Evolutionary conservation across 2,888 invertebrate genomes (phyloP), one percentile per base, ranked within the genome.

Genomic region (Trachelus stipa): DNA sequence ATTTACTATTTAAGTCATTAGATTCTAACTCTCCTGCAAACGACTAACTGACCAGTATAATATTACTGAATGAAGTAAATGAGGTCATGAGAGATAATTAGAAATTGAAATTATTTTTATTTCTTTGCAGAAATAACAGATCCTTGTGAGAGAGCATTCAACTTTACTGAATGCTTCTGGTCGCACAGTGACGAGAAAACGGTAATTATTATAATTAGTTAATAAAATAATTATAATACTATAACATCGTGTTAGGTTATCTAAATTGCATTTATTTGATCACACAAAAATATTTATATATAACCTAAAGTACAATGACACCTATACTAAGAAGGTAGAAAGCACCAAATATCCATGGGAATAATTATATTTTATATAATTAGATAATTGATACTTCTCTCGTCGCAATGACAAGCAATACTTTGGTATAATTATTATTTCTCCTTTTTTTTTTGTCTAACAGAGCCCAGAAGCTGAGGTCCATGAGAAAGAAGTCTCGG

Each of bases 131-230:
- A 80, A 69, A 80, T 79, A 30, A 74, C 79, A 37, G 83, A 85
- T 79, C 83, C 82, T 1, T 87, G 87, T 73, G 81, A 84, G 37
- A 79, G 85, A 73, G 87, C 87, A 69, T 83, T 81, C 12, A 79
- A 81, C 69, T 87, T 86, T 79, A 87, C 87, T 1, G 83, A 87
- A 69, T 86, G 86, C 56, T 87, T 87, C 74, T 87, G 87, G 86
- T 77, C 79, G 15, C 81, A 81, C 68, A 84, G 81, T 73, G 78
- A 82, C 73, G 82, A 83, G 31, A 6, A 12, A 9, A 23, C 6
- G 80, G 86, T 86, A 82, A 80, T 15, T 73, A 11, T 3, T 71
- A 34, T 35, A 35, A 37, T 9, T 76, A 34, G 12, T 71, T 4
- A n/a, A 30, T 35, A 30, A 68, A 23, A 37, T 56, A 56, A 56